These are phyloP conservation scores for Rhagonycha fulva DNA, from an alignment of 2,888 invertebrate species.

Conservation along the genomic window DNA sequence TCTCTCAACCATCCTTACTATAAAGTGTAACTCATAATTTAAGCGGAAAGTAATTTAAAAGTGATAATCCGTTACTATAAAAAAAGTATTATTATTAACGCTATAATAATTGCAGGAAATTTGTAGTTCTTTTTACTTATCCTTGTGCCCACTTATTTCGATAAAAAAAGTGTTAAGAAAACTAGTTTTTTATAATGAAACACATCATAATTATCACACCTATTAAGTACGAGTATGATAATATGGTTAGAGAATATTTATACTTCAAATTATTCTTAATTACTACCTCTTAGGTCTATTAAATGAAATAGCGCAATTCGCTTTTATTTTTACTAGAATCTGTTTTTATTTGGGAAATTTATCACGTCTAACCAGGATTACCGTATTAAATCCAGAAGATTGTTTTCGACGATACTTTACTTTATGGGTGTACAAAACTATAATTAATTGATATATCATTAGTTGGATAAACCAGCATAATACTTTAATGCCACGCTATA, in stretches of 20 bases:
- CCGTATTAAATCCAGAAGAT: not conserved
- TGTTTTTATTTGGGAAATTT: not conserved
- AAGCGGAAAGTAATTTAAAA: not conserved
- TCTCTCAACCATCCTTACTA: too few relatives aligned
- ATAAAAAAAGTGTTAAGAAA: constrained; percentile 11
- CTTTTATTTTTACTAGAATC: not conserved
- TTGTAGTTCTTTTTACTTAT: constrained; percentile 19
- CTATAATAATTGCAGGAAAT: not conserved
- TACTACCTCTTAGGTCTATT: not conserved
- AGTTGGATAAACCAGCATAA: not conserved
- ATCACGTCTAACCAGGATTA: not conserved
- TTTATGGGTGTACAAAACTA: not conserved
- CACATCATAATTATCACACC: not conserved
- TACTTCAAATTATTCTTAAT: not conserved
- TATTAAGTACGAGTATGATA: not conserved
- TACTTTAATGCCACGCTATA: not conserved
- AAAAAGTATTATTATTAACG: not conserved
- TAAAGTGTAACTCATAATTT: not conserved
- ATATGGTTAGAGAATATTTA: not conserved
- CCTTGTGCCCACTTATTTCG: constrained; percentile 11
- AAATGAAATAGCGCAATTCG: not conserved
- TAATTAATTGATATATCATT: not conserved
- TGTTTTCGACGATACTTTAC: not conserved
- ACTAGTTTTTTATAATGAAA: constrained; percentile 21
- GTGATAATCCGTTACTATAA: not conserved